Evolutionary conservation across 1,140 invertebrate genomes (phyloP).

Genomic region (Oryzaephilus surinamensis): DNA sequence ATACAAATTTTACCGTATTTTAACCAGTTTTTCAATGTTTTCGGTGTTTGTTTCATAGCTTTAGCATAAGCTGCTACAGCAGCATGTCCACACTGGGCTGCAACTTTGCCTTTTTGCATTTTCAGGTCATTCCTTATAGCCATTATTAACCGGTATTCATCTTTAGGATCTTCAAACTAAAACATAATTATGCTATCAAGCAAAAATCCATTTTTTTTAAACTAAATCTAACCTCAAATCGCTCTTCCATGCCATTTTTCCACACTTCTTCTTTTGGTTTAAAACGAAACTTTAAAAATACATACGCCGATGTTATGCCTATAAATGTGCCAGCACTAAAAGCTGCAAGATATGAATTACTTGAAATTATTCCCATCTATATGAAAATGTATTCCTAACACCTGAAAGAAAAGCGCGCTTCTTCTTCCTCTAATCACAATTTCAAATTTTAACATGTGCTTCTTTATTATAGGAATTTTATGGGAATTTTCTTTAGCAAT

Average conservation of each 20-base stretch:
- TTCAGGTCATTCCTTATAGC: conserved; percentile 82
- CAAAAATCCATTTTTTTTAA: conserved; percentile 1
- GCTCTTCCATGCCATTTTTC: conserved; percentile 27
- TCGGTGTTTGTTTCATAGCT: conserved; percentile 47
- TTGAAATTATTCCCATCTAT: conserved; percentile 22
- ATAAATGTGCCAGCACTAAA: conserved; percentile 26
- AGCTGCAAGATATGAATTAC: conserved; percentile 21
- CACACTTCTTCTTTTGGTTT: conserved; percentile 15
- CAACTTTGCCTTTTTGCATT: conserved; percentile 92
- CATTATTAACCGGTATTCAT: conserved; percentile 70
- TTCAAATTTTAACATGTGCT: too few relatives aligned
- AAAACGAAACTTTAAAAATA: conserved; percentile 16
- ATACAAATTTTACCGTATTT: conserved; percentile 41
- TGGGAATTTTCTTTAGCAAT: too few relatives aligned
- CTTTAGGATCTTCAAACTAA: conserved; percentile 30
- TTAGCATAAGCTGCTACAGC: conserved; percentile 70
- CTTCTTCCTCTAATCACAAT: too few relatives aligned
- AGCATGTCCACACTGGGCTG: conserved; percentile 86
- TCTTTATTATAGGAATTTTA: too few relatives aligned
- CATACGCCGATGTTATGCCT: conserved; percentile 21
- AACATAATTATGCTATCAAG: conserved; percentile 6
- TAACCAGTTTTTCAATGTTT: conserved; percentile 63
- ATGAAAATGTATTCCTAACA: too few relatives aligned
- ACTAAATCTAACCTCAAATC: conserved; percentile 27
- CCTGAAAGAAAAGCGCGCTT: too few relatives aligned